Evolutionary conservation across 2,888 invertebrate genomes (phyloP).

Genomic region (Hetaerina titia): DNA sequence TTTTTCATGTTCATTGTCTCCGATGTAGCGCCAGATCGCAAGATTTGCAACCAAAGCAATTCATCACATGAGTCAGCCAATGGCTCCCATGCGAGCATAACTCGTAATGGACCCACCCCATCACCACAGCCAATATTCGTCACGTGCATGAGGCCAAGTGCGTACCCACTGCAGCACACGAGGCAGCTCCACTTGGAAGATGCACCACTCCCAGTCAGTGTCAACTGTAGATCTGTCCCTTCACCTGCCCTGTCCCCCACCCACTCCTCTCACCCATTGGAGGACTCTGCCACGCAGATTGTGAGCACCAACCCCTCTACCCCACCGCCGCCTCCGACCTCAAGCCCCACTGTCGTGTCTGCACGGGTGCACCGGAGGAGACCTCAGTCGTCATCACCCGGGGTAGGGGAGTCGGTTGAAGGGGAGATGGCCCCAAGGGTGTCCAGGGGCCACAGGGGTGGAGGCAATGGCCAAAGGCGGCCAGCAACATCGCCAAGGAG

Average conservation of each 20-base stretch:
- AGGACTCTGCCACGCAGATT: neutral
- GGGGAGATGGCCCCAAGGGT: slow-evolving; percentile 36
- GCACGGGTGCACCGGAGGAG: neutral
- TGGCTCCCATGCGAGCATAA: neutral
- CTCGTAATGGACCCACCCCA: slow-evolving; percentile 38
- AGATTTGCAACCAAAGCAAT: slow-evolving; percentile 28
- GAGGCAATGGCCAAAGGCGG: slow-evolving; percentile 25
- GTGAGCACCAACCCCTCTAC: neutral
- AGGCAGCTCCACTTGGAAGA: slow-evolving; percentile 43
- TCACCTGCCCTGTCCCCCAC: slow-evolving; percentile 35
- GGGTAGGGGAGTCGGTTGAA: neutral
- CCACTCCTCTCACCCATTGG: neutral
- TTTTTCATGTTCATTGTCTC: neutral
- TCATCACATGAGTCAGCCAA: neutral
- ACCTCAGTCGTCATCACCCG: slow-evolving; percentile 26
- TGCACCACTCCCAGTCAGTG: neutral
- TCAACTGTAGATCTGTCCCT: slow-evolving; percentile 58
- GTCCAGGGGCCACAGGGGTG: slow-evolving; percentile 46
- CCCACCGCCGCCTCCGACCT: slow-evolving; percentile 9
- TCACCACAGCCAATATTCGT: neutral
- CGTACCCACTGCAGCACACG: slow-evolving; percentile 15
- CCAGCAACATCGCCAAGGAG: slow-evolving; percentile 32
- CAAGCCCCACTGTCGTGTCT: slow-evolving; percentile 46
- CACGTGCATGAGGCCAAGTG: neutral
- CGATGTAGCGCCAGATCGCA: slow-evolving; percentile 29